These are phyloP conservation scores for Tupiocoris notatus DNA, from an alignment of 2,888 invertebrate genomes.

Conservation along the genomic window DNA sequence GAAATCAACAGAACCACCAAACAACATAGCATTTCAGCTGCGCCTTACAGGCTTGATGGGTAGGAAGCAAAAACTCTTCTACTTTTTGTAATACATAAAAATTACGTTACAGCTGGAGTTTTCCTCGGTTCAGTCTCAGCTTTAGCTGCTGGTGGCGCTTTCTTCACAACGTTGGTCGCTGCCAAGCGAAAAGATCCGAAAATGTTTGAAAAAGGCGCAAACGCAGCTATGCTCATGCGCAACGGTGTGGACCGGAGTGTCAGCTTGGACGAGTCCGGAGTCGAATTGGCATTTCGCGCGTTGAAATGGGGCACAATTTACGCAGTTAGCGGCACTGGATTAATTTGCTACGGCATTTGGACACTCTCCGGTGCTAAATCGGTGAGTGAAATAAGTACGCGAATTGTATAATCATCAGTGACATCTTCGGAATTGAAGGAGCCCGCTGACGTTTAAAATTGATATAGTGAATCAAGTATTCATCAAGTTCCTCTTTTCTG, in stretches of 20 bases:
- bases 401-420: background rate
- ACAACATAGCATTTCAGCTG: no score
- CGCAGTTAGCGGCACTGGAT: constrained; percentile 79
- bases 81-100: no score
- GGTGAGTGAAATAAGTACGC: constrained; percentile 56
- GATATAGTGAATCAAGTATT: no score
- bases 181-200: constrained; percentile 78
- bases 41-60: no score
- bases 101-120: constrained; percentile 61
- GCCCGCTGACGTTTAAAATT: background rate
- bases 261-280: constrained; percentile 57
- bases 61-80: no score
- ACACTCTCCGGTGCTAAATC: constrained; percentile 85
- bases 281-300: constrained; percentile 76
- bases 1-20: no score
- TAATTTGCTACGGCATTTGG: constrained; percentile 80
- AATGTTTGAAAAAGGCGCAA: constrained; percentile 67
- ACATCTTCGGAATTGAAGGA: no score
- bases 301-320: constrained; percentile 85
- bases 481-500: background rate
- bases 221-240: background rate
- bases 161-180: constrained; percentile 72
- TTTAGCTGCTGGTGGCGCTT: constrained; percentile 76
- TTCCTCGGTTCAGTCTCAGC: constrained; percentile 74
- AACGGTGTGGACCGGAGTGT: constrained; percentile 1